A percentile compares a stretch with the other conserved stretches of the same genome.
Conservation (phyloP, 2,888 invertebrate genomes). For the Trachelus troglodyta region DNA sequence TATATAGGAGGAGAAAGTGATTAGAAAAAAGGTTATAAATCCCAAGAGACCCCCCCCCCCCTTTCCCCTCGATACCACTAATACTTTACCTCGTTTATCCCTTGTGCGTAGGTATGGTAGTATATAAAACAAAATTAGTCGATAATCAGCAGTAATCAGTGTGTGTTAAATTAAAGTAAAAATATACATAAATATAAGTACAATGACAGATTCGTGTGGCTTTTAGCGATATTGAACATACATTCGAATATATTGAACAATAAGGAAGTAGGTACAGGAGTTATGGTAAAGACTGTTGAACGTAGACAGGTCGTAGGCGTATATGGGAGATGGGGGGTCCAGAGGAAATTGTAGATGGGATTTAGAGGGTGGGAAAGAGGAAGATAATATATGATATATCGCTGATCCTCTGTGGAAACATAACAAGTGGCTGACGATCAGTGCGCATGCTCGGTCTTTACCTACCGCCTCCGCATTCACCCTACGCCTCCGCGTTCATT, state of each 20-base stretch:
- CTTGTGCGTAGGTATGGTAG: background rate
- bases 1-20: background rate
- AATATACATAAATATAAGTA: too few relatives aligned
- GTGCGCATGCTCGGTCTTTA: background rate
- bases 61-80: too few relatives aligned
- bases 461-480: background rate
- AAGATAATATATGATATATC: background rate
- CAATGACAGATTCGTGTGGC: background rate
- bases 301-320: background rate
- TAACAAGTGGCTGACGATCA: background rate
- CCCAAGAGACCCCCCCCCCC: background rate
- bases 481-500: slow-evolving; percentile 8
- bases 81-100: background rate
- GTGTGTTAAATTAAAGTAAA: background rate
- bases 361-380: background rate
- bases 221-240: background rate
- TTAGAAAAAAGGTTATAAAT: background rate
- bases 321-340: background rate
- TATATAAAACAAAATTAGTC: background rate
- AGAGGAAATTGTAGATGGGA: background rate
- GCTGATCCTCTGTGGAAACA: background rate
- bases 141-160: background rate
- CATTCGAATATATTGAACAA: background rate
- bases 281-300: background rate
- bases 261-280: background rate